phyloP scores from a whole-genome alignment of 2,797 vertebrate species.

The Hipposideros larvatus region DNA sequence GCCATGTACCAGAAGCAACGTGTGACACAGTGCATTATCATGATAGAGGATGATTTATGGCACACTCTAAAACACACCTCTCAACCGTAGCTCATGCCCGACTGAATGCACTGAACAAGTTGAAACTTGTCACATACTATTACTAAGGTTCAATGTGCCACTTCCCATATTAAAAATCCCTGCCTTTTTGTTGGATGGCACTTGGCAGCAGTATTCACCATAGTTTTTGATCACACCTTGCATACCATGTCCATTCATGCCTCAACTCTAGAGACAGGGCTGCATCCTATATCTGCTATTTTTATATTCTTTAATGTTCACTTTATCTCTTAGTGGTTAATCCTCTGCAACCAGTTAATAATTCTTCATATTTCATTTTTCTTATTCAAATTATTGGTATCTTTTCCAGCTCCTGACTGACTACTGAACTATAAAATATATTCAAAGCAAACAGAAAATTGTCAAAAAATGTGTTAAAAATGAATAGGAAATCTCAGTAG shows the following conservation, averaged over 20 bases:
- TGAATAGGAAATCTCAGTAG: neutral
- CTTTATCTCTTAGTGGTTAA: neutral
- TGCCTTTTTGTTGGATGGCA: no score
- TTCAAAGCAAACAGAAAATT: neutral
- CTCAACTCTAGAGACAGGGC: neutral
- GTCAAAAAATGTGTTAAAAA: neutral
- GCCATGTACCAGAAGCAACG: no score
- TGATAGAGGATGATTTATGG: no score
- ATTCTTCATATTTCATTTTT: neutral
- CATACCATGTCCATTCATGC: neutral
- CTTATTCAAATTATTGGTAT: neutral
- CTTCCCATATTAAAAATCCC: no score
- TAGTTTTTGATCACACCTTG: no score
- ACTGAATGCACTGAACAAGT: no score
- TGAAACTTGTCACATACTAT: no score
- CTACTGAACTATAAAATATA: neutral
- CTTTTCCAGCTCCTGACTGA: neutral
- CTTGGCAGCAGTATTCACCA: no score
- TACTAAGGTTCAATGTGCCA: no score
- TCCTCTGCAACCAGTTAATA: neutral
- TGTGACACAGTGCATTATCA: no score
- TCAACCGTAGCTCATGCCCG: no score
- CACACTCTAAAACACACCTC: no score
- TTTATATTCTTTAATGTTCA: neutral
- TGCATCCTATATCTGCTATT: neutral